Base-by-base conservation (phyloP, 2,113 vertebrate genomes). In the Oreochromis niloticus region DNA sequence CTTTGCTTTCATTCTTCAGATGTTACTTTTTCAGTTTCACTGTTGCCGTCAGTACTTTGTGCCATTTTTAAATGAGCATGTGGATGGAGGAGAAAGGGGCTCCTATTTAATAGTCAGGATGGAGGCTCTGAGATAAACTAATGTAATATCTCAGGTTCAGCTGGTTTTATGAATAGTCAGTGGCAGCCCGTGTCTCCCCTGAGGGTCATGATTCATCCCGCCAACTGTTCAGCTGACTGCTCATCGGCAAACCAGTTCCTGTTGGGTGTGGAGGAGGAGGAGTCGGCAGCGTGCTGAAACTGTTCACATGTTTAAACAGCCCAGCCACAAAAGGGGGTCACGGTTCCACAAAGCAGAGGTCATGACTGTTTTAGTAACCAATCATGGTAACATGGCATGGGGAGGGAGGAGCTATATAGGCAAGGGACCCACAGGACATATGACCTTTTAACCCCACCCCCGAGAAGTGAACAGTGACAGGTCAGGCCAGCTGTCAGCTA, bases 161-260 rank as follows among this genome's bases (percentile, higher is more conserved):
- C 87, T 89, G 79, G 82, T 87, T 87, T 81, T 39, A 89, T 90
- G 88, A 93, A 93, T 87, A 94, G 91, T 84, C 86, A 83, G 87
- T 88, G 68, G 71, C 63, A 86, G 84, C 73, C 22, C 24, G 9
- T 56, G 11, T 68, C 9, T 86, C 95, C 91, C 93, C 32, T 22
- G 93, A 90, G 95, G 86, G 55, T 73, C 63, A 52, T 93, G 94
- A 95, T 82, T 93, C 92, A 93, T 86, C 80, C 80, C 32, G 11
- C 55, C 34, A 43, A 75, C 71, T 71, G 80, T 50, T 50, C 16
- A 7, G 71, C 43, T 78, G 71, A 78, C 71, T 78, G 43, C 43
- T 50, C 71, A 83, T 19, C 34, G 81, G 41, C 50, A 30, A 88
- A 92, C 85, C 89, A 71, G 93, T 89, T 90, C 85, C 75, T 80